Conservation (phyloP, 1,140 invertebrate species). For the Neodiprion virginianus region DNA sequence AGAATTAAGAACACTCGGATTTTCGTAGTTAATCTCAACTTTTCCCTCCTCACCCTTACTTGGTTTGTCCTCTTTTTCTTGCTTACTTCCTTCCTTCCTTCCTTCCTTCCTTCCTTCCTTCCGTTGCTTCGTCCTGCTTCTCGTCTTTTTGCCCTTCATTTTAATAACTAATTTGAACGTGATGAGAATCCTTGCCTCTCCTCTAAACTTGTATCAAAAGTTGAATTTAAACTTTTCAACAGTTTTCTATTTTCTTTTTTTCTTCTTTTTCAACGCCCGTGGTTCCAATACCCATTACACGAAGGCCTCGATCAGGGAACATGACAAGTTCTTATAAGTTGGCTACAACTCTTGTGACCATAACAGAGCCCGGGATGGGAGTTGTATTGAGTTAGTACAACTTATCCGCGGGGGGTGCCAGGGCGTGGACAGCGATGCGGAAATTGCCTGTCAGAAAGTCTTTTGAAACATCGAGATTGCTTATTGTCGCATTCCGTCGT, state of each 20-base stretch:
- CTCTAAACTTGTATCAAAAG: conserved; percentile 2
- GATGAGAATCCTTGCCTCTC: conserved; percentile 3
- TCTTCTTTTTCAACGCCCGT: not conserved
- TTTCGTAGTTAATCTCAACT: conserved; percentile 3
- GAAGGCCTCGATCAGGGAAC: conserved; percentile 3
- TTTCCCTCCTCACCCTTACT: not conserved
- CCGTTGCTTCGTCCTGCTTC: not conserved
- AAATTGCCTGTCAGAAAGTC: conserved; percentile 5
- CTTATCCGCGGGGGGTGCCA: not conserved
- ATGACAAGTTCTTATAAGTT: conserved; percentile 6
- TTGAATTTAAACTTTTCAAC: conserved; percentile 4
- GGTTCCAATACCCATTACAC: conserved; percentile 7
- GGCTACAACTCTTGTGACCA: conserved; percentile 2
- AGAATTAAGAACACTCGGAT: not conserved
- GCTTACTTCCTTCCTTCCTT: not conserved
- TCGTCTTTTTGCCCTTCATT: not conserved
- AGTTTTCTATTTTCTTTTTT: not conserved
- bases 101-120: not conserved
- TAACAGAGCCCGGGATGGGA: not conserved
- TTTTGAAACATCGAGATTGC: conserved; percentile 1
- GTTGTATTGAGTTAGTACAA: conserved; percentile 1
- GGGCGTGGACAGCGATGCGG: conserved; percentile 6
- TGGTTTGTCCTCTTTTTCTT: not conserved
- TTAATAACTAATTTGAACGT: not conserved
- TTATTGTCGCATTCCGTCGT: not conserved